Percentiles rank a stretch among this genome's conserved stretches.
These are phyloP conservation scores for Actias luna DNA, from an alignment of 2,888 invertebrate genomes.

Conservation along the genomic window DNA sequence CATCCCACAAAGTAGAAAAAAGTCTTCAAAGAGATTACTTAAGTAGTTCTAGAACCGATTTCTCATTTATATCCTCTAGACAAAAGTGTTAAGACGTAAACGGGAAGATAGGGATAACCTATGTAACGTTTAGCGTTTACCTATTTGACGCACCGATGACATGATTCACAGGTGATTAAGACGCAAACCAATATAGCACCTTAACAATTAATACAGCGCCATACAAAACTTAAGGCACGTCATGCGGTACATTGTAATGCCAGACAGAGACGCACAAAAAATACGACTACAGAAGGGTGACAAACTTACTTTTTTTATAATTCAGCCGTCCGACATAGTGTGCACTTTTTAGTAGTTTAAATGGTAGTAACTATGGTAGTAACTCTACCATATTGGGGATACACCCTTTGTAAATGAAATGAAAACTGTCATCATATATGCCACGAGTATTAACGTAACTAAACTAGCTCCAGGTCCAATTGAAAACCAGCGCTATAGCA, in stretches of 20 bases:
- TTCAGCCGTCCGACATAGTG: too few relatives aligned
- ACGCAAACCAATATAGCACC: slow-evolving; percentile 8
- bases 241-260: slow-evolving; percentile 9
- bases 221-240: slow-evolving; percentile 10
- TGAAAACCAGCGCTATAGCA: too few relatives aligned
- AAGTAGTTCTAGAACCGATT: not conserved
- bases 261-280: not conserved
- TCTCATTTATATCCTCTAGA: not conserved
- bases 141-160: not conserved
- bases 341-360: too few relatives aligned
- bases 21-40: not conserved
- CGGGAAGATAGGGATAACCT: slow-evolving; percentile 14
- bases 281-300: slow-evolving; percentile 6
- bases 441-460: too few relatives aligned
- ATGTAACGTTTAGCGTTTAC: slow-evolving; percentile 12
- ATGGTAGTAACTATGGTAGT: too few relatives aligned
- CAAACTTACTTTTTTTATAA: not conserved
- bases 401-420: too few relatives aligned
- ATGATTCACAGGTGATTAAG: slow-evolving; percentile 11
- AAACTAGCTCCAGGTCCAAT: too few relatives aligned
- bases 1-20: too few relatives aligned
- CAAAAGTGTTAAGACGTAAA: not conserved
- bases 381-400: too few relatives aligned
- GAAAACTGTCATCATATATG: too few relatives aligned
- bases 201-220: slow-evolving; percentile 10